Base-by-base conservation (phyloP, 2,113 vertebrate species). In the Hyaena hyaena region DNA sequence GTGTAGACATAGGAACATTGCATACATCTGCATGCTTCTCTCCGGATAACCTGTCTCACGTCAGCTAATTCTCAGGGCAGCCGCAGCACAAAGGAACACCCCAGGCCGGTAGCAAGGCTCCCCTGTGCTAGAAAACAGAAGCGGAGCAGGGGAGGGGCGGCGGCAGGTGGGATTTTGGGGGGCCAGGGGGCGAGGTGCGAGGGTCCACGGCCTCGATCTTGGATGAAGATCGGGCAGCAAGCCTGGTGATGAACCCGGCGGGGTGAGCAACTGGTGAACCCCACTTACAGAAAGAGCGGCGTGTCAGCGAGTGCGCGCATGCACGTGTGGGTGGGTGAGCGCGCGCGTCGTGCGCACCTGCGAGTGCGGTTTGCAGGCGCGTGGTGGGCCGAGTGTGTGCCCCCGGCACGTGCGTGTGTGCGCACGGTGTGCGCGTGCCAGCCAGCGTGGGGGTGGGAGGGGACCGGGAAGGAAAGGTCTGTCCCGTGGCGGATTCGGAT, bases 401-500 rank as follows among this genome's bases (percentile, higher is more conserved):
- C 58, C 45, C 35, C 69, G 19, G 91, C 17, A 31, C 39, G 33
- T 10, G 68, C 53, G 45, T 26, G 55, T 26, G 53, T 16, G 45
- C 77, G 28, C 73, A 11, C 10, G 14, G n/a, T 45, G 90, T 24
- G 83, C 8, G 1, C 35, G 15, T 28, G 76, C 55, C 77, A 5
- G 11, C 48, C 50, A 23, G 33, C 1, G 10, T n/a, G 61, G 31
- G 48, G 26, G 26, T 65, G 61, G 31, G 16, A 10, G 9, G 33
- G 43, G 24, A 9, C 16, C 0, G 1, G 43, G 50, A 24, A 1
- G 0, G 48, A 69, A 23, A 77, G 48, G 39, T 50, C 4, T 0
- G 65, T 1, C 17, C 28, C 0, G 0, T 0, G 11, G 53, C 0
- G 10, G 50, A n/a, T 23, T 71, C 14, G 24, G 1, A 39, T 10